These are phyloP conservation scores for Torymus auratus DNA, from an alignment of 2,888 invertebrate species.

Conservation along the genomic window DNA sequence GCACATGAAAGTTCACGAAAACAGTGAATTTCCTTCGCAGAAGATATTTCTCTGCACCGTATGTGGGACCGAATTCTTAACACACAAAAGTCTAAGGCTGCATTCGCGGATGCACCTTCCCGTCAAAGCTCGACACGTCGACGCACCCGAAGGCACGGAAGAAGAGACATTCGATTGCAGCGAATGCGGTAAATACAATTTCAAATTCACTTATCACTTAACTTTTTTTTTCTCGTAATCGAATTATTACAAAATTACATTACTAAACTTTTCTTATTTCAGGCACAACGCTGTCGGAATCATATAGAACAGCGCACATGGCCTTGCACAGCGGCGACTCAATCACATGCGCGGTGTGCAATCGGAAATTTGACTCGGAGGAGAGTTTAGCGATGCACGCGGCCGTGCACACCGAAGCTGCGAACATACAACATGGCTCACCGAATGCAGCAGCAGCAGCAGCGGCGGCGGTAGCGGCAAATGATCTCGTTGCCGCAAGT, in stretches of 20 bases:
- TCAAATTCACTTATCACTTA: neutral
- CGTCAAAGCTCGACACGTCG: conserved; percentile 79
- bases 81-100: conserved; percentile 82
- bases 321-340: conserved; percentile 81
- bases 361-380: conserved; percentile 83
- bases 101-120: conserved; percentile 87
- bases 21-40: conserved; percentile 61
- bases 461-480: neutral
- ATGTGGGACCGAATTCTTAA: conserved; percentile 84
- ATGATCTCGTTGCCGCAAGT: conserved; percentile 5
- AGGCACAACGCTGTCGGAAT: conserved; percentile 75
- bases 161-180: conserved; percentile 71
- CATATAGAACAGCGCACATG: conserved; percentile 81
- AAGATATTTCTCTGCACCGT: conserved; percentile 80
- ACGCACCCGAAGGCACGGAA: conserved; percentile 74
- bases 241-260: neutral
- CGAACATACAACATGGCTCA: conserved; percentile 49
- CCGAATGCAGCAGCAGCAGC: conserved; percentile 58
- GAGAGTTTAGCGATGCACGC: conserved; percentile 86
- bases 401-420: conserved; percentile 80
- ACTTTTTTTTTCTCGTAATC: neutral
- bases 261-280: neutral
- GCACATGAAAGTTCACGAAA: conserved; percentile 79
- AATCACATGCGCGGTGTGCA: conserved; percentile 83
- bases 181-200: conserved; percentile 70